Evolutionary conservation across 2,888 invertebrate species (phyloP).

Genomic region (Eremobia ochroleuca): DNA sequence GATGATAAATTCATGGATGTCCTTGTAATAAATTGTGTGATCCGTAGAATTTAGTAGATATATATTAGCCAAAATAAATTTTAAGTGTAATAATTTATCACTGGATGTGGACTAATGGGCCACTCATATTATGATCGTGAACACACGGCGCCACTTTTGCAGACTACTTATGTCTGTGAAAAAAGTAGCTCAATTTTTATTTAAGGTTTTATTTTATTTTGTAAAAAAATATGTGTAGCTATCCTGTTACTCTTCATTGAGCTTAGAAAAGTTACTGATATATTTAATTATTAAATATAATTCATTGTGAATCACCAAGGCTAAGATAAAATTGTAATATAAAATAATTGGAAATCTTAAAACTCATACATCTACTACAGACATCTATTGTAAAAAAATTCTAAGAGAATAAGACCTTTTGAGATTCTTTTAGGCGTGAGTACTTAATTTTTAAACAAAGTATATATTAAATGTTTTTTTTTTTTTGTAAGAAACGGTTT

Average conservation of each 20-base stretch:
- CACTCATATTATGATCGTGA: constrained; percentile 1
- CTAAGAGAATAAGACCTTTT: constrained; percentile 57
- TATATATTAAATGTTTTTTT: not conserved
- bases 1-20: constrained; percentile 76
- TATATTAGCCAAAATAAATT: constrained; percentile 73
- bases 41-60: constrained; percentile 81
- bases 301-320: constrained; percentile 57
- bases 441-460: constrained; percentile 8
- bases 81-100: constrained; percentile 48
- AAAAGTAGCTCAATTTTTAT: constrained; percentile 20
- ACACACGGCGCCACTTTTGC: constrained; percentile 40
- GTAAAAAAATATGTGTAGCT: constrained; percentile 56
- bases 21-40: constrained; percentile 84
- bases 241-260: constrained; percentile 63
- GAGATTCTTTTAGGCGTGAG: constrained; percentile 45
- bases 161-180: constrained; percentile 27
- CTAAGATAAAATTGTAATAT: constrained; percentile 57
- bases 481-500: constrained; percentile 12
- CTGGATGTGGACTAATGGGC: constrained; percentile 9
- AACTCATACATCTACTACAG: constrained; percentile 42
- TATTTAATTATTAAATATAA: constrained; percentile 46
- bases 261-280: constrained; percentile 61
- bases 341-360: constrained; percentile 58
- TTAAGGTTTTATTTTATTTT: constrained; percentile 22
- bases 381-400: constrained; percentile 59